Evolutionary conservation across 1,140 invertebrate species (phyloP).

Genomic region (Pararge aegeria): DNA sequence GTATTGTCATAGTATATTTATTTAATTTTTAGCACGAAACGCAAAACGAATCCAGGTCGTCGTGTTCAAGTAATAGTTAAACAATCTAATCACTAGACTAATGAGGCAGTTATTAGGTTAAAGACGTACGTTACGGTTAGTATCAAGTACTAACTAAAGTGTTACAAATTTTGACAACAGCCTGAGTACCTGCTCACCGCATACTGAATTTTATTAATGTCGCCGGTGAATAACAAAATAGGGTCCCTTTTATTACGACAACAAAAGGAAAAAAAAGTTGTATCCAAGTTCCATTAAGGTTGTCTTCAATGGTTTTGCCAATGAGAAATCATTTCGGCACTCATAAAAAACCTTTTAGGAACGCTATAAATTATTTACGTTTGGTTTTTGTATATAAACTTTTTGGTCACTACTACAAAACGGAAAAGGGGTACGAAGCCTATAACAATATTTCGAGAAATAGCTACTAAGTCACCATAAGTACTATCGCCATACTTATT

Average conservation of each 20-base stretch:
- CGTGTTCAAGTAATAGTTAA: too few relatives aligned
- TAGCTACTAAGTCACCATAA: too few relatives aligned
- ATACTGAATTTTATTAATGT: neutral
- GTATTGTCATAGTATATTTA: too few relatives aligned
- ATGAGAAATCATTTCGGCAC: constrained; percentile 26
- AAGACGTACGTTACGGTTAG: too few relatives aligned
- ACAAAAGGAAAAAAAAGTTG: constrained; percentile 4
- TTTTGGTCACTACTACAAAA: neutral
- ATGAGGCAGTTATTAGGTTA: too few relatives aligned
- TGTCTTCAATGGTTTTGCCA: constrained; percentile 13
- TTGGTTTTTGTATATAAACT: constrained; percentile 31
- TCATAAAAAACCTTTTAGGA: constrained; percentile 36
- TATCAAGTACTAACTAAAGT: too few relatives aligned
- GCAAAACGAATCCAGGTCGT: too few relatives aligned
- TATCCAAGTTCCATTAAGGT: constrained; percentile 19
- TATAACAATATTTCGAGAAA: too few relatives aligned
- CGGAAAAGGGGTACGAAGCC: too few relatives aligned
- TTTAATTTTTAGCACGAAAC: too few relatives aligned
- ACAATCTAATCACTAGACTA: too few relatives aligned
- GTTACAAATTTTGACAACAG: neutral
- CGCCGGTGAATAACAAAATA: neutral
- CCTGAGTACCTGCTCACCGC: neutral
- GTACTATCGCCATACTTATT: too few relatives aligned
- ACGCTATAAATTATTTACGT: constrained; percentile 34
- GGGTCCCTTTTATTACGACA: neutral